Conservation (phyloP, 2,888 invertebrate genomes). For the Cheilosia scutellata region DNA sequence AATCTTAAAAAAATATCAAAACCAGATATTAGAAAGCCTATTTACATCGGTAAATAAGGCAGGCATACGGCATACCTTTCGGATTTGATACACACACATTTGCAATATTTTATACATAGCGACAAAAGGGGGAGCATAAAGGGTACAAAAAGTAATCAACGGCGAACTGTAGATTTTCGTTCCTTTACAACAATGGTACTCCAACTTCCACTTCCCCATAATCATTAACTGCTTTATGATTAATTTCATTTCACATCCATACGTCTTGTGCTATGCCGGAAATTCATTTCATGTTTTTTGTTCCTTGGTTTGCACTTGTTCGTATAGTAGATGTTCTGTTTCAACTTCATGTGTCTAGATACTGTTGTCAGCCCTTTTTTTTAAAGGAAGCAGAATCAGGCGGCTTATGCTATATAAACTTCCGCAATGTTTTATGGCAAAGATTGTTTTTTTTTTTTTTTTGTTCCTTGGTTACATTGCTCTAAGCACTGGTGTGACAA, state of each 20-base stretch:
- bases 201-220: constrained; percentile 55
- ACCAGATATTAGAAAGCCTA: constrained; percentile 50
- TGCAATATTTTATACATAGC: background rate
- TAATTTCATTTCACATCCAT: constrained; percentile 45
- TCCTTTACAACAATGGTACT: constrained; percentile 31
- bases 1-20: background rate
- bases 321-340: constrained; percentile 2
- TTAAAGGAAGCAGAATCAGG: constrained; percentile 48
- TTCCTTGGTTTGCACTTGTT: constrained; percentile 20
- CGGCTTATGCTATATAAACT: constrained; percentile 10
- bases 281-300: constrained; percentile 55
- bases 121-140: constrained; percentile 6
- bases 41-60: constrained; percentile 28
- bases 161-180: constrained; percentile 44
- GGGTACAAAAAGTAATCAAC: constrained; percentile 56
- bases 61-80: background rate
- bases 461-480: no score
- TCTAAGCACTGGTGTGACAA: no score
- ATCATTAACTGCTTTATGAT: constrained; percentile 57
- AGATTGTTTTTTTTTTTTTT: background rate
- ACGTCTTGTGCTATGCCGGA: constrained; percentile 50
- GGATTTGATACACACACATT: constrained; percentile 5
- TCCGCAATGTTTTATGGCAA: constrained; percentile 40
- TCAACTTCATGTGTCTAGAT: background rate
- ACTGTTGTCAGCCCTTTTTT: constrained; percentile 28